Evolutionary conservation across 2,113 vertebrate genomes (phyloP), one percentile per base, ranked within the genome.

Genomic region (Festucalex cinctus): DNA sequence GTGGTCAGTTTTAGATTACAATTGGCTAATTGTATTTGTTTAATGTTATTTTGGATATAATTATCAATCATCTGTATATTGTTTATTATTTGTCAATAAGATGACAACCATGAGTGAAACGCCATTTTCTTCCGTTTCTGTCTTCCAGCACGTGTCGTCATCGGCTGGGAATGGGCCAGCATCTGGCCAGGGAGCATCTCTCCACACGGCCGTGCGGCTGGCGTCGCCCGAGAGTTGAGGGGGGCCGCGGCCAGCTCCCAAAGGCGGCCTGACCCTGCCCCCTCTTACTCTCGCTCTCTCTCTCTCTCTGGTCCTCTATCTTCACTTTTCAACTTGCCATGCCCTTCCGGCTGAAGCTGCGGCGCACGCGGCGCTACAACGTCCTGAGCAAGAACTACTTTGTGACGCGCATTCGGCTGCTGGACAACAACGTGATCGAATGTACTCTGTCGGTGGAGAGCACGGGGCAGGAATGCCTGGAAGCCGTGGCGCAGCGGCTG

Each of bases 301-400:
- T 14, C 20, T 24, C 9, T 46, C 51, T 51, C 65, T 60, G 66
- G 66, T 57, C 46, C 61, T 17, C 80, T 14, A n/a, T 35, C 1
- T 3, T 80, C 80, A 85, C 86, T 53, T 81, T 80, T 85, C 72
- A 85, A 82, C 83, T 83, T 80, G 86, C 87, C 93, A 98, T 99
- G 96, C 97, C 97, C 77, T 99, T 99, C 73, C 91, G 95, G 73
- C 90, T 98, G 82, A 97, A 95, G 76, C 90, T 97, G 67, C 90
- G 94, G 69, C 94, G 96, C 73, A 96, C 95, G 3, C 88, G 96
- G 79, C 95, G 96, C 87, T 99, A 99, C 90, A 98, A 97, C 0
- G 97, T 99, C 81, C 79, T 97, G 77, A 98, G 94, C 92, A 99
- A 98, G 91, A 99, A 98, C 89, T 98, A 94, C 87, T 98, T 98